Base-by-base conservation (phyloP, 53 echinoderm and acorn worm genomes). In the Luidia sarsii region DNA sequence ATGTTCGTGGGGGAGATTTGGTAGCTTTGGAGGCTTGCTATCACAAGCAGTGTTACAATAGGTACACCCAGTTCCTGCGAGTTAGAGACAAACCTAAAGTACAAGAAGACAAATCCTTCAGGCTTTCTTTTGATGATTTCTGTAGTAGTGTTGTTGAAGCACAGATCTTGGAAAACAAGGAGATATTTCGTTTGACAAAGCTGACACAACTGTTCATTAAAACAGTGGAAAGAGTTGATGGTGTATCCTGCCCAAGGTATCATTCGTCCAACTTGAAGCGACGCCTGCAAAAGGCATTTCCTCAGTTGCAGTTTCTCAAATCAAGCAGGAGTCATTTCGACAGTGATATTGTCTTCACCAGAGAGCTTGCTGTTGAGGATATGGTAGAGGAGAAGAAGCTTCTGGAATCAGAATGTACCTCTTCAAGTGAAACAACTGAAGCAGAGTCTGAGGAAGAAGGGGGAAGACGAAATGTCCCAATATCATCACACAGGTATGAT, bases 21-120 rank as follows among this genome's bases (percentile, higher is more conserved):
- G 80, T 80, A 7, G 80, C 80, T 53, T 60, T 70, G 25, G 80
- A 87, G 46, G 87, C 32, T 15, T 62, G 46, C 19, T 87, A 80
- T 50, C 80, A 85, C 39, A 65, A 36, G 16, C 28, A 52, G 0
- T 86, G 86, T 50, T 86, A 86, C 27, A 27, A 23, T 9, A 32
- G 31, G 3, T 79, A 86, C 57, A 79, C 79, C 6, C 2, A 24
- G 9, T 57, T 57, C 59, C 4, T 57, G 53, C 11, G 7, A 9
- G 19, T 18, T 4, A 11, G 4, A 53, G 20, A 4, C 4, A 57
- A 57, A 29, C 25, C 7, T 3, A 7, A 27, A 28, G 27, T 15
- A 28, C n/a, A n/a, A n/a, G 27, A 24, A 2, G 29, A 57, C 3
- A 28, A 29, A 15, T 23, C 59, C 59, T 57, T 25, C 29, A 57